These are phyloP conservation scores for Zhuqinia jingwanae DNA, from an alignment of 2,888 invertebrate genomes.

Conservation along the genomic window DNA sequence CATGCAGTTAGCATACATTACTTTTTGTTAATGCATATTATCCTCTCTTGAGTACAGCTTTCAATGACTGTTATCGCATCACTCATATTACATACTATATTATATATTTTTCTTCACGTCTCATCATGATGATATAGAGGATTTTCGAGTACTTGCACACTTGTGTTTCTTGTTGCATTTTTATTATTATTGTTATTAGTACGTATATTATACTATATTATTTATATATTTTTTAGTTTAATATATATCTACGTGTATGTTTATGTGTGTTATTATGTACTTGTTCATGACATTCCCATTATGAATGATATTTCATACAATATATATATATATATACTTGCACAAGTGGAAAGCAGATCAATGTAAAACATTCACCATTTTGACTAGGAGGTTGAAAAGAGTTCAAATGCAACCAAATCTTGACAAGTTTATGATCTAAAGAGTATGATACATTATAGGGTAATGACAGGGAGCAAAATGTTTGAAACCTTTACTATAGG, in stretches of 20 bases:
- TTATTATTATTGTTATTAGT: conserved; percentile 37
- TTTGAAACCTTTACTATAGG: not conserved
- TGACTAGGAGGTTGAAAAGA: conserved; percentile 30
- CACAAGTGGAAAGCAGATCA: conserved; percentile 22
- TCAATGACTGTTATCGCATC: conserved; percentile 52
- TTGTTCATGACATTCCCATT: conserved; percentile 16
- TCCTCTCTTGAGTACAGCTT: conserved; percentile 41
- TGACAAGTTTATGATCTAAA: conserved; percentile 51
- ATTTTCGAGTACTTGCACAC: conserved; percentile 26
- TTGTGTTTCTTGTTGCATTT: not conserved
- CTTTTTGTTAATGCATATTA: conserved; percentile 54
- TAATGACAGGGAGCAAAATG: conserved; percentile 29
- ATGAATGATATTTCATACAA: not conserved
- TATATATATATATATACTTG: not conserved
- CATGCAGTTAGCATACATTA: conserved; percentile 28
- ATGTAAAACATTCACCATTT: not conserved
- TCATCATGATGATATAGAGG: conserved; percentile 29
- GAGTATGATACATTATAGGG: conserved; percentile 43
- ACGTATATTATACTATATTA: not conserved
- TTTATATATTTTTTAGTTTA: no score
- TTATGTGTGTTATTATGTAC: no score
- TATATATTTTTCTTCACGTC: conserved; percentile 39
- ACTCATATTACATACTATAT: conserved; percentile 46
- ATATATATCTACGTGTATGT: no score
- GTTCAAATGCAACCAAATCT: conserved; percentile 56